A percentile compares a stretch with the other conserved stretches of the same genome.
phyloP scores from a whole-genome alignment of 2,888 invertebrate genomes.

The Drepanosiphum platanoidis region DNA sequence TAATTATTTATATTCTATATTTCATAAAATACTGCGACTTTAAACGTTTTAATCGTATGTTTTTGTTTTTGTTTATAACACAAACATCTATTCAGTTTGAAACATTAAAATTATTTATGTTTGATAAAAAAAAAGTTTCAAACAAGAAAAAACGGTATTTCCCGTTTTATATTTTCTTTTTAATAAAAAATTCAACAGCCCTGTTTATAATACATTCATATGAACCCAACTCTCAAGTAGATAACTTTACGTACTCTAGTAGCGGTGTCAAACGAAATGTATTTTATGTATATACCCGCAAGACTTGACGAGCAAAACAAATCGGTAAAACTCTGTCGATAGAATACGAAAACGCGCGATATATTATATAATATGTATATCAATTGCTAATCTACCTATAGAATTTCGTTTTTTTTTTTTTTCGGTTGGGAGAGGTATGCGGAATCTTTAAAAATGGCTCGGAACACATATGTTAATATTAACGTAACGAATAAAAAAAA shows the following conservation, averaged over 20 bases:
- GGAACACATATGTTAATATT: too few relatives aligned
- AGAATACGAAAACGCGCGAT: too few relatives aligned
- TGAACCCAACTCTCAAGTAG: neutral
- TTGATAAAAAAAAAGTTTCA: neutral
- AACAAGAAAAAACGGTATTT: neutral
- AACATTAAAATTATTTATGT: neutral
- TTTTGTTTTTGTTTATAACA: neutral
- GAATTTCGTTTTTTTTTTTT: too few relatives aligned
- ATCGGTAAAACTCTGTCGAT: neutral
- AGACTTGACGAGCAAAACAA: neutral
- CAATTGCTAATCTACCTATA: too few relatives aligned
- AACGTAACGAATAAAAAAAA: too few relatives aligned
- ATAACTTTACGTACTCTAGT: neutral
- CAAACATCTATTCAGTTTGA: neutral
- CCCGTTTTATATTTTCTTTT: neutral
- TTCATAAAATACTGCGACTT: neutral
- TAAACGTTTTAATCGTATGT: neutral
- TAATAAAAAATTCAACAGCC: neutral
- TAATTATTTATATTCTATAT: too few relatives aligned
- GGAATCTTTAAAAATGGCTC: too few relatives aligned
- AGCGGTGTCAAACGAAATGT: neutral
- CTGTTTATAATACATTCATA: neutral
- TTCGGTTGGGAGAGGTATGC: too few relatives aligned
- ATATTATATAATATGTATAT: too few relatives aligned
- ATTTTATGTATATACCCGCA: neutral